phyloP scores from a whole-genome alignment of 2,888 invertebrate species.

The Limenitis camilla region DNA sequence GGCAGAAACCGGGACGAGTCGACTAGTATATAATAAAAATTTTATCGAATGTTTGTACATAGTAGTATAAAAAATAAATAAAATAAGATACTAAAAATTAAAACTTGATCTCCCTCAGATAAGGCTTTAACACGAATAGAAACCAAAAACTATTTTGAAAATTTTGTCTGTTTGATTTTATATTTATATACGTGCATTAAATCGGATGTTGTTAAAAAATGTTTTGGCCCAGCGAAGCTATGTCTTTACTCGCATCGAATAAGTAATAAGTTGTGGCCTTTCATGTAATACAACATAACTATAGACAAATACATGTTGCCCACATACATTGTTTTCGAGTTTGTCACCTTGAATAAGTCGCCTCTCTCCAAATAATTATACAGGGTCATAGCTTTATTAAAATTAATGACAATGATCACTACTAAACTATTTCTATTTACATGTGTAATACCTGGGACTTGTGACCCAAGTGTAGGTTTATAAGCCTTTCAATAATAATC shows the following conservation, averaged over 20 bases:
- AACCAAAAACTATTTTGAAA: no score
- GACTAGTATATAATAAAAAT: no score
- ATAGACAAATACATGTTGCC: constrained; percentile 17
- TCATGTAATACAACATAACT: not conserved
- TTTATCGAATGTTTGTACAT: no score
- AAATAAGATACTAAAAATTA: no score
- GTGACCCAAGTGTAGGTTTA: no score
- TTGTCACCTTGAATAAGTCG: constrained; percentile 31
- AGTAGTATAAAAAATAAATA: no score
- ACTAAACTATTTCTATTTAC: constrained; percentile 10
- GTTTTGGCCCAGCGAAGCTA: not conserved
- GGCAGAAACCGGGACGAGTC: no score
- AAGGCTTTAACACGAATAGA: no score
- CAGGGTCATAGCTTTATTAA: constrained; percentile 29
- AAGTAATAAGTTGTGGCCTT: not conserved
- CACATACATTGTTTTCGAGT: constrained; percentile 31
- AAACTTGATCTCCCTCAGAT: no score
- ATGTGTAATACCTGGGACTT: not conserved
- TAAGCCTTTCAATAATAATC: no score
- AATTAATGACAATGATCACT: constrained; percentile 24
- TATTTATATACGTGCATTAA: not conserved
- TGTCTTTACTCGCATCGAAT: not conserved
- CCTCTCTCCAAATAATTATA: constrained; percentile 31
- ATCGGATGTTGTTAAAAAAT: no score
- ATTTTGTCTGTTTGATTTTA: not conserved